Evolutionary conservation across 2,888 invertebrate species (phyloP).

Genomic region (Pseudoips prasinana): DNA sequence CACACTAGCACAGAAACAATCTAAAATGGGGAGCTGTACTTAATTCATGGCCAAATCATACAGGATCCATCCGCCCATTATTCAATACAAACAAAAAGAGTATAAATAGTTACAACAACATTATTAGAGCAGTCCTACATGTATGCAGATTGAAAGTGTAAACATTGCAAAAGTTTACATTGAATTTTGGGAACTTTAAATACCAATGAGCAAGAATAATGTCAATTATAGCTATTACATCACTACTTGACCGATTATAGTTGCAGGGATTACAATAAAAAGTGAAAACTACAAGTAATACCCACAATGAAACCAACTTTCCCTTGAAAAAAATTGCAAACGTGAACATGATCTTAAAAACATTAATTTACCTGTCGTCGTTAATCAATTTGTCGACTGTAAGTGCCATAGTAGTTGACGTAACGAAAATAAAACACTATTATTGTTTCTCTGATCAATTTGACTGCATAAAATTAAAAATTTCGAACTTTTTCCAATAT

Average conservation of each 20-base stretch:
- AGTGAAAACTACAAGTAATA: too few relatives aligned
- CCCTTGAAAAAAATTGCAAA: constrained; percentile 47
- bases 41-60: constrained; percentile 21
- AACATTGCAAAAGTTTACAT: constrained; percentile 20
- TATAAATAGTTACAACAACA: too few relatives aligned
- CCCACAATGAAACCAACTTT: constrained; percentile 57
- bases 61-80: too few relatives aligned
- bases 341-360: constrained; percentile 28
- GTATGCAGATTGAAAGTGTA: constrained; percentile 13
- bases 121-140: constrained; percentile 2
- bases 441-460: constrained; percentile 22
- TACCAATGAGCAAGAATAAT: too few relatives aligned
- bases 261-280: too few relatives aligned
- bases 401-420: constrained; percentile 55
- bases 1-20: too few relatives aligned
- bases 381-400: constrained; percentile 71
- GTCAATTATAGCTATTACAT: too few relatives aligned
- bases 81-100: too few relatives aligned
- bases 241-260: too few relatives aligned
- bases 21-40: neutral
- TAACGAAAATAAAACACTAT: constrained; percentile 21
- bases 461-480: constrained; percentile 37
- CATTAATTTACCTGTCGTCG: constrained; percentile 61
- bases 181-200: too few relatives aligned
- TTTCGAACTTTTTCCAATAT: constrained; percentile 46